Percentiles rank a stretch among this genome's conserved stretches.
phyloP scores from a whole-genome alignment of 2,888 invertebrate genomes.

The Sinodicranocentrus sp. region DNA sequence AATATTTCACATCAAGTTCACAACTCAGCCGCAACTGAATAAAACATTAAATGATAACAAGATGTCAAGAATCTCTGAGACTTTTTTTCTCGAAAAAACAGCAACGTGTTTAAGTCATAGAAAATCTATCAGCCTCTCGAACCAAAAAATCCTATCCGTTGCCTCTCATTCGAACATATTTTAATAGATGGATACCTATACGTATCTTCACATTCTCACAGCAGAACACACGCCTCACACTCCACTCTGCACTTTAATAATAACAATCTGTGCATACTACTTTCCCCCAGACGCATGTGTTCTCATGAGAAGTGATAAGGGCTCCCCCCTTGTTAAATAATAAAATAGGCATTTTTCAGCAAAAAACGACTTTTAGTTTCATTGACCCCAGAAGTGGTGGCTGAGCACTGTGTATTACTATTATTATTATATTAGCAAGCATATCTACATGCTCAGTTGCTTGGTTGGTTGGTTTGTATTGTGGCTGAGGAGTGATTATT shows the following conservation, averaged over 20 bases:
- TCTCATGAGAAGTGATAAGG: conserved; percentile 47
- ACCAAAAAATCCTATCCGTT: not conserved
- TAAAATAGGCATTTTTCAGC: conserved; percentile 49
- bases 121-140: too few species aligned
- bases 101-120: too few species aligned
- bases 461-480: conserved; percentile 56
- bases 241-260: too few species aligned
- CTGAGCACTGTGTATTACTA: conserved; percentile 47
- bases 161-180: not conserved
- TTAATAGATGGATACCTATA: too few species aligned
- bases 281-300: conserved; percentile 32
- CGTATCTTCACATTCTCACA: too few species aligned
- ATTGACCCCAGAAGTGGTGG: conserved; percentile 74
- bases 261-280: conserved; percentile 15
- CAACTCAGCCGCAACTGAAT: too few species aligned
- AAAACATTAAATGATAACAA: too few species aligned
- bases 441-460: conserved; percentile 52
- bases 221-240: too few species aligned
- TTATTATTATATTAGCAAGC: conserved; percentile 56
- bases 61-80: too few species aligned
- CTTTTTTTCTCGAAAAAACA: too few species aligned
- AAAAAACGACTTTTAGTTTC: conserved; percentile 75
- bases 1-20: too few species aligned
- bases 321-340: conserved; percentile 66
- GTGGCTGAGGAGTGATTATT: conserved; percentile 28